Evolutionary conservation across 1,140 invertebrate genomes (phyloP).

Genomic region (Mactra quadrangularis): DNA sequence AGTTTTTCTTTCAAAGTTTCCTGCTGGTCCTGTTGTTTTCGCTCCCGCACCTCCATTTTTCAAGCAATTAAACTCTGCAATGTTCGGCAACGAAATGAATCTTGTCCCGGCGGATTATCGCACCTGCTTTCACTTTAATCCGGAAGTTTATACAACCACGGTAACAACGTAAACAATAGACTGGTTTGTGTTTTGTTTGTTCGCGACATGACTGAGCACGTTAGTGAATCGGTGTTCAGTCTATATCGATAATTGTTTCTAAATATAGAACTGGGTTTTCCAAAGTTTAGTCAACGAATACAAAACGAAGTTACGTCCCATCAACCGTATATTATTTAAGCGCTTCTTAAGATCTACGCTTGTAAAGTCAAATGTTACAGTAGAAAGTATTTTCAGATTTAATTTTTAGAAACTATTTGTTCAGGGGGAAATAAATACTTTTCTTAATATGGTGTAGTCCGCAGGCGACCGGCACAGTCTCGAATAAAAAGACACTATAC

Average conservation of each 20-base stretch:
- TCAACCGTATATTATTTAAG: too few relatives aligned
- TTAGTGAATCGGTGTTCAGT: not conserved
- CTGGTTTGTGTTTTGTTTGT: slow-evolving; percentile 19
- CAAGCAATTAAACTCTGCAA: not conserved
- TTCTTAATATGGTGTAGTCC: too few relatives aligned
- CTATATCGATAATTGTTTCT: slow-evolving; percentile 13
- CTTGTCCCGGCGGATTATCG: not conserved
- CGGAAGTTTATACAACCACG: slow-evolving; percentile 54
- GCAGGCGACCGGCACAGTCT: too few relatives aligned
- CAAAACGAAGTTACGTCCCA: too few relatives aligned
- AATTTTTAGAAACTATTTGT: too few relatives aligned
- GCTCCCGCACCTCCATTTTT: slow-evolving; percentile 52
- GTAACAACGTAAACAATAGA: slow-evolving; percentile 59
- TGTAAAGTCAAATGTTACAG: too few relatives aligned
- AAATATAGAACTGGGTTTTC: slow-evolving; percentile 14
- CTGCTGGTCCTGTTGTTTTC: slow-evolving; percentile 5
- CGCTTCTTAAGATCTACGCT: too few relatives aligned
- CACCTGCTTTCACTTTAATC: slow-evolving; percentile 7
- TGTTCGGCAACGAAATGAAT: slow-evolving; percentile 24
- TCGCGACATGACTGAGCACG: not conserved
- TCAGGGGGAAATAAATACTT: too few relatives aligned
- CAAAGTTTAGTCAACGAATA: too few relatives aligned
- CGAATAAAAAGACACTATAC: too few relatives aligned
- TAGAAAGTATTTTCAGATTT: too few relatives aligned
- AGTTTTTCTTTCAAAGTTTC: slow-evolving; percentile 56